Percentiles rank a stretch among this genome's conserved stretches.
Evolutionary conservation across 2,113 vertebrate species (phyloP).

Genomic region (Picathartes gymnocephalus): DNA sequence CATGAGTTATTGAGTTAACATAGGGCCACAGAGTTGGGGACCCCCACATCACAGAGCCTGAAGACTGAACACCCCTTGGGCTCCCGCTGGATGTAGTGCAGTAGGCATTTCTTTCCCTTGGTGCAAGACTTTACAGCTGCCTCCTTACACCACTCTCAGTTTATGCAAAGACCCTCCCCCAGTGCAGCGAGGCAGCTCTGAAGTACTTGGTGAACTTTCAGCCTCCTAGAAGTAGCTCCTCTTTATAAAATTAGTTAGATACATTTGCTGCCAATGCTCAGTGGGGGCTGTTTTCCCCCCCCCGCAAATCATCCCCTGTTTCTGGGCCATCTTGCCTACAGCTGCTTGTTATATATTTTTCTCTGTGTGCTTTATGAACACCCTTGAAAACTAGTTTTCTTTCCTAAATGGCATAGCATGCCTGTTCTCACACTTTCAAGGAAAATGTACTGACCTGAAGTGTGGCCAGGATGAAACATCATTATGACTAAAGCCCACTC

Average conservation of each 20-base stretch:
- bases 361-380: too few relatives aligned
- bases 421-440: too few relatives aligned
- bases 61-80: background rate
- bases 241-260: background rate
- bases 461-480: too few relatives aligned
- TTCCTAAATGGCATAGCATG: too few relatives aligned
- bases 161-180: background rate
- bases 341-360: background rate
- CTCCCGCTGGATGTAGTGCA: background rate
- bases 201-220: background rate
- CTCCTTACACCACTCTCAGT: background rate
- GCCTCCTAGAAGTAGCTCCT: background rate
- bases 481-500: too few relatives aligned
- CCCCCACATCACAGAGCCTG: background rate
- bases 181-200: rapidly evolving
- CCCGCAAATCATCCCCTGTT: background rate
- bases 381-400: too few relatives aligned
- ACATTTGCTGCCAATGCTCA: background rate
- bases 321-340: background rate
- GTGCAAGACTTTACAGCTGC: background rate
- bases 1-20: constrained; percentile 29
- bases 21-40: background rate
- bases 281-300: background rate
- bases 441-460: too few relatives aligned
- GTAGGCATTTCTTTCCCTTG: background rate